Conservation (phyloP, 2,888 invertebrate genomes). For the Clanis bilineata region DNA sequence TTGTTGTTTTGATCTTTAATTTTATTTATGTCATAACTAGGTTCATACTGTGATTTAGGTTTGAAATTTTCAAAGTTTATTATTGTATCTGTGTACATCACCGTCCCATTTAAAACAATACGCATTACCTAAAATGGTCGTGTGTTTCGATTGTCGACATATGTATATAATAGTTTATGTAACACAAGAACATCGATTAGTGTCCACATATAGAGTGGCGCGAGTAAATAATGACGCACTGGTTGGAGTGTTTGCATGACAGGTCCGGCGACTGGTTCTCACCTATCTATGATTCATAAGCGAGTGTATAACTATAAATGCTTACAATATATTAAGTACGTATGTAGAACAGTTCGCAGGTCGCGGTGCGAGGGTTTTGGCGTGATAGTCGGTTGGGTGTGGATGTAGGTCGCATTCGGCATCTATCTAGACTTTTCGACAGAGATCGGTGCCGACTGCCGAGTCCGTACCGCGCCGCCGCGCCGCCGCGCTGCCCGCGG, state of each 20-base stretch:
- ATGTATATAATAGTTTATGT: slow-evolving; percentile 1
- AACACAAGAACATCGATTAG: not conserved
- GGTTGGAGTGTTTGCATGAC: slow-evolving; percentile 22
- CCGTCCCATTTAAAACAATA: not conserved
- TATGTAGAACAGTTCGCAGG: slow-evolving; percentile 29
- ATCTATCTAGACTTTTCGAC: slow-evolving; percentile 62
- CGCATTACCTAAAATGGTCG: not conserved
- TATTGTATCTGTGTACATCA: not conserved
- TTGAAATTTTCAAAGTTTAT: not conserved
- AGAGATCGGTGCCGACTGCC: slow-evolving; percentile 33
- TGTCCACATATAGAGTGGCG: not conserved
- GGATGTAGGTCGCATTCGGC: slow-evolving; percentile 59
- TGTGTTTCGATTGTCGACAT: not conserved
- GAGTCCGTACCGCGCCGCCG: slow-evolving; percentile 34
- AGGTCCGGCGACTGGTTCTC: slow-evolving; percentile 21
- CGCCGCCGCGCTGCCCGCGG: slow-evolving; percentile 28
- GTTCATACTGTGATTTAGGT: not conserved
- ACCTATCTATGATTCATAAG: slow-evolving; percentile 35
- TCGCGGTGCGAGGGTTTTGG: slow-evolving; percentile 28
- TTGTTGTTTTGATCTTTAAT: not conserved
- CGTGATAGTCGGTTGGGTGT: slow-evolving; percentile 61
- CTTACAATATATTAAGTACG: slow-evolving; percentile 43
- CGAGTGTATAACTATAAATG: slow-evolving; percentile 40
- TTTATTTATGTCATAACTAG: not conserved
- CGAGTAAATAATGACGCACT: slow-evolving; percentile 23